Evolutionary conservation across 2,888 invertebrate genomes (phyloP).

Genomic region (Tanypteryx hageni): DNA sequence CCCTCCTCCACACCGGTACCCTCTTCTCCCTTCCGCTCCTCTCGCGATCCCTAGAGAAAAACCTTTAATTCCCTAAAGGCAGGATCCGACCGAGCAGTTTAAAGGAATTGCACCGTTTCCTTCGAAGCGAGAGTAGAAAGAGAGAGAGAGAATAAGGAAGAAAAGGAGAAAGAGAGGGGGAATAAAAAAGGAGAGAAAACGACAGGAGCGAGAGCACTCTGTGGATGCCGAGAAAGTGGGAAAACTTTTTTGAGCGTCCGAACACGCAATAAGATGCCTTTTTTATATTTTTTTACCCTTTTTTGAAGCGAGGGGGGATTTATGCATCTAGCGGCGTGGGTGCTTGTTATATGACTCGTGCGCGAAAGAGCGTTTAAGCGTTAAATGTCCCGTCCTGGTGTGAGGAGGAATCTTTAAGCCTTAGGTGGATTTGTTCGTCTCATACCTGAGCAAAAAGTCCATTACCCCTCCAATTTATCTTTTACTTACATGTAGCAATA

Average conservation of each 20-base stretch:
- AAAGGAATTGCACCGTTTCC: conserved; percentile 26
- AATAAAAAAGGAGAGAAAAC: not conserved
- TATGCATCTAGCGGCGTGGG: not conserved
- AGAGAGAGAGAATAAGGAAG: not conserved
- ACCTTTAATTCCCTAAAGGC: not conserved
- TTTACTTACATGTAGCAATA: too few relatives aligned
- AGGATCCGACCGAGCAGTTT: conserved; percentile 21
- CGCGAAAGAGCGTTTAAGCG: not conserved
- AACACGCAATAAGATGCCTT: not conserved
- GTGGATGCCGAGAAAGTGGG: not conserved
- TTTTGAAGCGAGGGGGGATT: not conserved
- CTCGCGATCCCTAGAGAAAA: conserved; percentile 3
- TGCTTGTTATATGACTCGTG: not conserved
- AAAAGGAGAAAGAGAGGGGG: not conserved
- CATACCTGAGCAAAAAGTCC: too few relatives aligned
- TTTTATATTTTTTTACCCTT: not conserved
- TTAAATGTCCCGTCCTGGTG: not conserved
- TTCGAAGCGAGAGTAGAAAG: not conserved
- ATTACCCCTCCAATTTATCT: too few relatives aligned
- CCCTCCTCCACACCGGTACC: not conserved
- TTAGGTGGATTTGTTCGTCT: too few relatives aligned
- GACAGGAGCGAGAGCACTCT: not conserved
- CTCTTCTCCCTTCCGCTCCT: conserved; percentile 1
- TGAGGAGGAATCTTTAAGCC: too few relatives aligned
- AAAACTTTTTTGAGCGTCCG: not conserved